These are phyloP conservation scores for Celastrina argiolus DNA, from an alignment of 2,888 invertebrate genomes.

Conservation along the genomic window DNA sequence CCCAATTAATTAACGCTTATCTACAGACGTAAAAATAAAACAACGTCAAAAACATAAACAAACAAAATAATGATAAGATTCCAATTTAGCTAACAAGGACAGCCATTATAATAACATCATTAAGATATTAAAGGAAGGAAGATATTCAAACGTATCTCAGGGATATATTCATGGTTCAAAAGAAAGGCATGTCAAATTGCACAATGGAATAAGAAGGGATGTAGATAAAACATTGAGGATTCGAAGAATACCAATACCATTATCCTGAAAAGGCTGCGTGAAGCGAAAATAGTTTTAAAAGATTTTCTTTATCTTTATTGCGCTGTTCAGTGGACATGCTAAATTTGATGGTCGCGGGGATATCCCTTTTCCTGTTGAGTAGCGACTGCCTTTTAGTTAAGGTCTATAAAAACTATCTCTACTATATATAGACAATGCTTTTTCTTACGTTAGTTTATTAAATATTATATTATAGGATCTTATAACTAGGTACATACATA, in stretches of 20 bases:
- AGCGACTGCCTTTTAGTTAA: too few species aligned
- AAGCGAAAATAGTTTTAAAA: conserved; percentile 7
- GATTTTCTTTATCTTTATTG: conserved; percentile 15
- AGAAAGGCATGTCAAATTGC: conserved; percentile 40
- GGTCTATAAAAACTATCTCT: too few species aligned
- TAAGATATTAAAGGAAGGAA: neutral
- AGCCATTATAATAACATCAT: neutral
- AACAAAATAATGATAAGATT: neutral
- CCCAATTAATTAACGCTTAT: too few species aligned
- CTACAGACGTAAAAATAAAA: too few species aligned
- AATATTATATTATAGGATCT: too few species aligned
- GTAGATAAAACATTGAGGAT: neutral
- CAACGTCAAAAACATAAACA: neutral
- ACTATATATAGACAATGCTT: too few species aligned
- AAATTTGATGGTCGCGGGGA: neutral
- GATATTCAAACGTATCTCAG: conserved; percentile 36
- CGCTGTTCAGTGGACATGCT: neutral
- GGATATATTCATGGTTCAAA: conserved; percentile 53
- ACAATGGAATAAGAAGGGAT: conserved; percentile 32
- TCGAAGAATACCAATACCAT: neutral
- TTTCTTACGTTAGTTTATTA: too few species aligned
- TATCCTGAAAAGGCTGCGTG: neutral
- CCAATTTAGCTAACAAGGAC: neutral
- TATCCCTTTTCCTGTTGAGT: too few species aligned
- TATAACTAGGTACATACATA: too few species aligned